Conservation (phyloP, 2,797 vertebrate genomes). For the Macropodus opercularis region DNA sequence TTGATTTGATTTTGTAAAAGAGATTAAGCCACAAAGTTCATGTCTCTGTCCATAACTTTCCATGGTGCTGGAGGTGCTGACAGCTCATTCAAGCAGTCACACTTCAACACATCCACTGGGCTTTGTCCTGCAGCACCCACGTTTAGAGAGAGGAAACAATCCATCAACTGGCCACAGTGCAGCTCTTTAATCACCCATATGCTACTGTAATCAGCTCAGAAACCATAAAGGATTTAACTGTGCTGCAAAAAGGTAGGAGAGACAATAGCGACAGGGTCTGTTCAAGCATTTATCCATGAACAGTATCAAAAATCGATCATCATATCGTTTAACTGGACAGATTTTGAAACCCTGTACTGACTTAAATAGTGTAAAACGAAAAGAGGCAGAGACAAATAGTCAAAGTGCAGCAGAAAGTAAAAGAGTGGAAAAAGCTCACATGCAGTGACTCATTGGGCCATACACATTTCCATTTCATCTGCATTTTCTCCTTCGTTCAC, state of each 20-base stretch:
- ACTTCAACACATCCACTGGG: conserved; percentile 57
- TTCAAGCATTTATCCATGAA: too few species aligned
- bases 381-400: neutral
- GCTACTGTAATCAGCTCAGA: conserved; percentile 58
- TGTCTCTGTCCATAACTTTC: conserved; percentile 14
- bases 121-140: conserved; percentile 57
- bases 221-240: neutral
- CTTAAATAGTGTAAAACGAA: neutral
- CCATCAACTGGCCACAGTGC: conserved; percentile 45
- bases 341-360: neutral
- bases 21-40: conserved; percentile 7
- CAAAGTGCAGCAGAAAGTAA: neutral
- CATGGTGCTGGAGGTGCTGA: conserved; percentile 39
- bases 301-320: neutral
- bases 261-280: neutral
- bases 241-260: neutral
- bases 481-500: conserved; percentile 21
- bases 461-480: conserved; percentile 19
- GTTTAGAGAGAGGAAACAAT: conserved; percentile 55
- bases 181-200: conserved; percentile 53
- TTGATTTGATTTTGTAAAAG: neutral
- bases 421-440: conserved; percentile 21
- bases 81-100: conserved; percentile 50
- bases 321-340: neutral
- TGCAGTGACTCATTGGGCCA: conserved; percentile 14